These are phyloP conservation scores for Campaea margaritaria DNA, from an alignment of 2,888 invertebrate genomes.

Conservation along the genomic window DNA sequence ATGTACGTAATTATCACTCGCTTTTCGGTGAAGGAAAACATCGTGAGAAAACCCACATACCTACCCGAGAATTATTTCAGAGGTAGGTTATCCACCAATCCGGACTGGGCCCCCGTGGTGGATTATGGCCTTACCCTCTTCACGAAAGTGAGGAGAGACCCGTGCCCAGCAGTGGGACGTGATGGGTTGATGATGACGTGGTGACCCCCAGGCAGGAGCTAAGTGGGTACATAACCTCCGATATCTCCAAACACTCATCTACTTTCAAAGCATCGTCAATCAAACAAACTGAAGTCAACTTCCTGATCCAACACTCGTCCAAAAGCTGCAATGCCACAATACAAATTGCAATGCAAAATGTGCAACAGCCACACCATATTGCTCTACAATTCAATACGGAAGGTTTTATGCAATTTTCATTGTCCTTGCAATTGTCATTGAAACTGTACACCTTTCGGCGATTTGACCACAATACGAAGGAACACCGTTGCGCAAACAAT, in stretches of 20 bases:
- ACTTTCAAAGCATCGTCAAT: constrained; percentile 10
- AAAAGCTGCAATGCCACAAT: constrained; percentile 23
- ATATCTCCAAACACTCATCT: neutral
- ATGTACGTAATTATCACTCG: too few relatives aligned
- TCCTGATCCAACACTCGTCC: constrained; percentile 14
- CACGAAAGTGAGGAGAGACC: too few relatives aligned
- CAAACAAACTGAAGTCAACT: constrained; percentile 13
- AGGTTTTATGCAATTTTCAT: constrained; percentile 21
- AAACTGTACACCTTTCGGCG: constrained; percentile 39
- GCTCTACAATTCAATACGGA: constrained; percentile 18
- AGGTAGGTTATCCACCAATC: too few relatives aligned
- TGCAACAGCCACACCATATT: constrained; percentile 39
- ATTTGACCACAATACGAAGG: constrained; percentile 26
- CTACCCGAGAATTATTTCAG: too few relatives aligned
- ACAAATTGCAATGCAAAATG: constrained; percentile 36
- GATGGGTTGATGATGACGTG: too few relatives aligned
- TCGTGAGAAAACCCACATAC: too few relatives aligned
- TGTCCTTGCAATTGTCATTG: constrained; percentile 27
- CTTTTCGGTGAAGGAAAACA: too few relatives aligned
- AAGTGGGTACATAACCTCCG: too few relatives aligned
- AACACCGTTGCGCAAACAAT: constrained; percentile 33
- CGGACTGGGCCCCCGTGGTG: too few relatives aligned
- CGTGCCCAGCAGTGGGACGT: too few relatives aligned
- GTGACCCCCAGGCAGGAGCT: too few relatives aligned
- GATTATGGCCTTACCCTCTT: too few relatives aligned